phyloP scores from a whole-genome alignment of 2,797 vertebrate species.

The Atherinosoma microstoma region DNA sequence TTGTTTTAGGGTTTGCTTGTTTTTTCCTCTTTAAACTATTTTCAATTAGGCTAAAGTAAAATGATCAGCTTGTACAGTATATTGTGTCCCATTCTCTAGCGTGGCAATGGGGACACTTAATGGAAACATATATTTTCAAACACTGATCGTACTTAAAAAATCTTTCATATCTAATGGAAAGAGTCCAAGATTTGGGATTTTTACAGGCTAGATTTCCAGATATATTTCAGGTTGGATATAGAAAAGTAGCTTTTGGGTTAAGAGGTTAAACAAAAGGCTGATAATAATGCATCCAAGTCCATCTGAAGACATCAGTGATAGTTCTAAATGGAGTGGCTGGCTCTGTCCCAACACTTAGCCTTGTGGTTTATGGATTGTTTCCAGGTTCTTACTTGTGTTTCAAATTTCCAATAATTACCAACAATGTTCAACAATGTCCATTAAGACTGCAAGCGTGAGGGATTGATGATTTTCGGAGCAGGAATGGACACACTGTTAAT shows the following conservation, averaged over 20 bases:
- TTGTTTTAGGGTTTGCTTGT: too few species aligned
- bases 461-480: slow-evolving; percentile 39
- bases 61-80: too few species aligned
- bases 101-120: not conserved
- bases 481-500: slow-evolving; percentile 28
- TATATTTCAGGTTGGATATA: not conserved
- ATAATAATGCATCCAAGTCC: slow-evolving; percentile 42
- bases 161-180: too few species aligned
- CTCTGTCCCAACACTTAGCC: slow-evolving; percentile 47
- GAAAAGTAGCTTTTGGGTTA: not conserved
- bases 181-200: not conserved
- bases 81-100: not conserved
- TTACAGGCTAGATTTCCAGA: not conserved
- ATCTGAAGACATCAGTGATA: slow-evolving; percentile 40
- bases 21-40: too few species aligned
- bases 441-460: slow-evolving; percentile 12
- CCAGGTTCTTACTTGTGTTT: slow-evolving; percentile 41
- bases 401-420: slow-evolving; percentile 53
- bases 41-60: too few species aligned
- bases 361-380: slow-evolving; percentile 41
- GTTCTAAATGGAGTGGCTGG: slow-evolving; percentile 58
- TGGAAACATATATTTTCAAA: not conserved
- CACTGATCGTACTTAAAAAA: too few species aligned
- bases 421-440: slow-evolving; percentile 28
- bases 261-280: slow-evolving; percentile 38